Conservation (phyloP, 2,888 invertebrate genomes). For the Morpho helenor region DNA sequence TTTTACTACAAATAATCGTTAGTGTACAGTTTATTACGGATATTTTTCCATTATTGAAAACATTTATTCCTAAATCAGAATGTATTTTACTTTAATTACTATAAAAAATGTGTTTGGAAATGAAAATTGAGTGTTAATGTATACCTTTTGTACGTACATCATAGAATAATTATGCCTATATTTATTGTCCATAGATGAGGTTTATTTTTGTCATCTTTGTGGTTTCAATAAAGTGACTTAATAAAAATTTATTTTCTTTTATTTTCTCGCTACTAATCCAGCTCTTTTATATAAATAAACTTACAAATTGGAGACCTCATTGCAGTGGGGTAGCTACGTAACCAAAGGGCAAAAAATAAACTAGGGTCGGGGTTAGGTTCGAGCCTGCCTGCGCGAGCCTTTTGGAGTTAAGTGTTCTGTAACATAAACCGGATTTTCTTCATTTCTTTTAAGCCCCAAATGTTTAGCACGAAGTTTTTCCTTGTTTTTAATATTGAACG, state of each 20-base stretch:
- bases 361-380: no score
- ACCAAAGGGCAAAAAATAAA: no score
- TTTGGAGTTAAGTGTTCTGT: conserved; percentile 27
- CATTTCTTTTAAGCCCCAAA: conserved; percentile 15
- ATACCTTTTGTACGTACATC: background rate
- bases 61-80: background rate
- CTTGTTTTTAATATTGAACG: conserved; percentile 24
- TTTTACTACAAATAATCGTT: conserved; percentile 10
- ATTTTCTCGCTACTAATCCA: conserved; percentile 12
- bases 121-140: conserved; percentile 4
- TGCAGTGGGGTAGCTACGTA: no score
- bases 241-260: conserved; percentile 40
- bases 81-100: background rate
- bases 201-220: conserved; percentile 68
- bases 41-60: background rate
- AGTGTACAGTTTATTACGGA: conserved; percentile 11
- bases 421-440: conserved; percentile 12
- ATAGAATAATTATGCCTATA: conserved; percentile 3
- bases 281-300: background rate
- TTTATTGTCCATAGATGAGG: conserved; percentile 69
- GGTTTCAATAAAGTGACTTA: conserved; percentile 77
- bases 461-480: conserved; percentile 27
- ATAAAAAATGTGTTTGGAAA: conserved; percentile 1
- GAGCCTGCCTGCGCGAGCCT: conserved; percentile 24
- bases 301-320: no score